phyloP scores from a whole-genome alignment of 2,888 invertebrate species.

The Drosophila dives region DNA sequence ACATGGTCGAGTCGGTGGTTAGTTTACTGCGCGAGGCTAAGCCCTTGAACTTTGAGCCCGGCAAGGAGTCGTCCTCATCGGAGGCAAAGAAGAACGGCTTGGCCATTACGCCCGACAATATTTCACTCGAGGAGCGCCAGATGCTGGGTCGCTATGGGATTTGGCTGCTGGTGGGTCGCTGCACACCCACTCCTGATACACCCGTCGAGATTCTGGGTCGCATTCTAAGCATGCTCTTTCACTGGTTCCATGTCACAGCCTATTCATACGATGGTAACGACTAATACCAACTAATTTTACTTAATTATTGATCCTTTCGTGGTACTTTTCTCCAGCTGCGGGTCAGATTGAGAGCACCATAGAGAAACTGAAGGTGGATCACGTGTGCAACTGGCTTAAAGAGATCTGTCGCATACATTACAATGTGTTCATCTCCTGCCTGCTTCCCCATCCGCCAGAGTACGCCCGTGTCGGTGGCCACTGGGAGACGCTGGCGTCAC shows the following conservation, averaged over 20 bases:
- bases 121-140: conserved; percentile 94
- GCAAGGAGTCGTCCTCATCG: conserved; percentile 85
- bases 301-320: background rate
- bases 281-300: background rate
- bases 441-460: conserved; percentile 98
- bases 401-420: conserved; percentile 93
- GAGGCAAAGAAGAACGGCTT: conserved; percentile 83
- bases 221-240: conserved; percentile 97
- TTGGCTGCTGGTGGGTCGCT: conserved; percentile 98
- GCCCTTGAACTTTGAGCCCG: conserved; percentile 89
- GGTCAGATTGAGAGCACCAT: conserved; percentile 93
- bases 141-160: conserved; percentile 97
- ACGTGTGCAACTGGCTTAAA: conserved; percentile 96
- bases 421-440: conserved; percentile 94
- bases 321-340: conserved; percentile 74
- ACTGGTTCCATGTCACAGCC: conserved; percentile 99
- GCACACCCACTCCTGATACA: conserved; percentile 91
- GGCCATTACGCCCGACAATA: conserved; percentile 87
- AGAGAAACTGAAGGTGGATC: conserved; percentile 95
- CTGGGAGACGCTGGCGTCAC: conserved; percentile 95
- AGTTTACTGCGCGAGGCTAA: conserved; percentile 97
- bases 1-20: conserved; percentile 97
- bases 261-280: conserved; percentile 95
- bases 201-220: conserved; percentile 93
- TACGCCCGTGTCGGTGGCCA: conserved; percentile 98